Base-by-base conservation (phyloP, 2,888 invertebrate genomes). In the Megalurothrips usitatus region DNA sequence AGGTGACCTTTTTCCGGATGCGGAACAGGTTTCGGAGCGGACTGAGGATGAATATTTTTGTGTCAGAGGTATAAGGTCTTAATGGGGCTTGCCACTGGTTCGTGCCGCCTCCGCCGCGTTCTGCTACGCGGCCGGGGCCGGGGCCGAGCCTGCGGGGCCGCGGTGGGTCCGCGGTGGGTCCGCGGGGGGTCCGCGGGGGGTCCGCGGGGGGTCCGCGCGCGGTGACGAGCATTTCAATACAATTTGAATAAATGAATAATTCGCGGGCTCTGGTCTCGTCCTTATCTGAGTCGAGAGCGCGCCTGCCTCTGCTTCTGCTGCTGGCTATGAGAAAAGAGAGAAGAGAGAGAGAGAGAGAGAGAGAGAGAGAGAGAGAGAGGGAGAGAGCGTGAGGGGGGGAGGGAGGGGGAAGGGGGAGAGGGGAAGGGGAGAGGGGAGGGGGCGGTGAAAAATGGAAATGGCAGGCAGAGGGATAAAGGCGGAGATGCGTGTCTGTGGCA, bases 241-340 rank as follows among this genome's bases (percentile, higher is more conserved):
- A 75, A 75, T 75, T 75, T 75, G 68, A 75, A 75, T 75, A 26
- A 75, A 75, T 75, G 68, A 75, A 75, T 75, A 75, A 75, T 75
- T 75, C 23, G 23, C 23, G 12, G 11, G 58, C 58, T 43, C 34
- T 43, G 34, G 34, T 43, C 34, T 43, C 34, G 34, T 43, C 34
- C 34, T 43, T 43, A 43, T 43, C 34, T 43, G 34, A 43, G 6
- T 43, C 34, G 34, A 43, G 34, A 2, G 34, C 34, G 3, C 6
- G 34, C 34, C 6, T 43, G 3, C 34, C 34, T n/a, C n/a, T n/a
- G n/a, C n/a, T n/a, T n/a, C 58, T 19, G 19, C 58, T 19, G 58
- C 17, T 6, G 58, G 58, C 58, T 17, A 17, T 14, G 58, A 43
- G 58, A 58, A 58, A 2, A 75, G 68, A 26, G 26, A 8, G 68